These are phyloP conservation scores for Rhinolophus ferrumequinum DNA, from an alignment of 2,113 vertebrate genomes.

Conservation along the genomic window DNA sequence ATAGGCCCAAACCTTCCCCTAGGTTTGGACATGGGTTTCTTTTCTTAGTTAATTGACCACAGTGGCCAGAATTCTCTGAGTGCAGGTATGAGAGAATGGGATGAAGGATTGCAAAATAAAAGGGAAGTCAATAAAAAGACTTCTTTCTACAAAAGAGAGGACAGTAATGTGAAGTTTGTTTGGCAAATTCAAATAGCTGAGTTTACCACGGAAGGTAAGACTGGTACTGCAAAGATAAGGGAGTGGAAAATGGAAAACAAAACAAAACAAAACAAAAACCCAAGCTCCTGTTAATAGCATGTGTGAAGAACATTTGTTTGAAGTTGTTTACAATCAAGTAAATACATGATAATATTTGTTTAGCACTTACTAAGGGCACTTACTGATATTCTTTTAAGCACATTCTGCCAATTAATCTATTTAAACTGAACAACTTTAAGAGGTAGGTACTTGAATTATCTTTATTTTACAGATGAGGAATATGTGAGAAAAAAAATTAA, in stretches of 20 bases:
- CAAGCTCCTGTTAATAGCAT: not conserved
- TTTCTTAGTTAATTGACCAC: not conserved
- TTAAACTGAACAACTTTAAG: not conserved
- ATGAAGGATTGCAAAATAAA: not conserved
- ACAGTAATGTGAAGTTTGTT: not conserved
- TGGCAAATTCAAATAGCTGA: not conserved
- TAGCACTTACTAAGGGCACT: not conserved
- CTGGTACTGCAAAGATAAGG: not conserved
- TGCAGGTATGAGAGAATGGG: not conserved
- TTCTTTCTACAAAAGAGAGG: not conserved
- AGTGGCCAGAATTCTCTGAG: not conserved
- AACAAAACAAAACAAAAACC: not conserved
- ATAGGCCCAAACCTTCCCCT: not conserved
- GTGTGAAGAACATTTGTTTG: not conserved
- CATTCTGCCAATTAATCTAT: not conserved
- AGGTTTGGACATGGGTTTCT: not conserved
- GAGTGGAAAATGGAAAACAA: not conserved
- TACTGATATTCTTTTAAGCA: not conserved
- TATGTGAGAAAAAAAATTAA: not conserved
- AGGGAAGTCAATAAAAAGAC: not conserved
- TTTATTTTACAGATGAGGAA: not conserved
- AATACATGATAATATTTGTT: not conserved
- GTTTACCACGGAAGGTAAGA: not conserved
- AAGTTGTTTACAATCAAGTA: not conserved
- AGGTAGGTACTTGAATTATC: not conserved